A percentile compares a stretch with the other conserved stretches of the same genome.
These are phyloP conservation scores for Patella pellucida DNA, from an alignment of 2,888 invertebrate genomes.

Conservation along the genomic window DNA sequence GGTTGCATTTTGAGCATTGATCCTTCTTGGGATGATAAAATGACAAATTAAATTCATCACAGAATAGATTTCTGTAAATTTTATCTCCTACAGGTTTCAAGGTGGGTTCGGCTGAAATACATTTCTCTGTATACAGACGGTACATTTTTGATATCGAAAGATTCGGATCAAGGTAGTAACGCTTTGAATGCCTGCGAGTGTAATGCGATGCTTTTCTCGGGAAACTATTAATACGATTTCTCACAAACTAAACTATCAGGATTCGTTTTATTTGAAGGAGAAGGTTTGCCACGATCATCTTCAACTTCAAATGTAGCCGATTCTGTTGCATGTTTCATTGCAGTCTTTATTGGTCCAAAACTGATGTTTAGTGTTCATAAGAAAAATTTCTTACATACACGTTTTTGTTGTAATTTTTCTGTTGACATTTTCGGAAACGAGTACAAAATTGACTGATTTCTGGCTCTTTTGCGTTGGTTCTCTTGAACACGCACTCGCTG, in stretches of 20 bases:
- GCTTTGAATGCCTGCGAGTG: constrained; percentile 7
- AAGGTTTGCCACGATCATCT: background rate
- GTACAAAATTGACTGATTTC: background rate
- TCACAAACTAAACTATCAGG: background rate
- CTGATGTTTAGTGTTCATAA: background rate
- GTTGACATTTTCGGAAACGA: background rate
- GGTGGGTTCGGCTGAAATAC: background rate
- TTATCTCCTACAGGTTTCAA: background rate
- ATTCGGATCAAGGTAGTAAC: background rate
- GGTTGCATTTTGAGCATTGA: constrained; percentile 11
- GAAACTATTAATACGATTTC: background rate
- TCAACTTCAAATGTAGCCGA: background rate
- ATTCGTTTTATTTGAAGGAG: background rate
- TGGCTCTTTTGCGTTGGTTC: background rate
- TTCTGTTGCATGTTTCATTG: background rate
- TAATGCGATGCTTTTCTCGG: constrained; percentile 18
- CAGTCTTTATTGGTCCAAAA: background rate
- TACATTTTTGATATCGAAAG: background rate
- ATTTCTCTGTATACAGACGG: background rate
- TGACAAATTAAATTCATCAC: constrained; percentile 13
- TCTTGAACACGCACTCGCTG: background rate
- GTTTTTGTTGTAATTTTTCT: background rate
- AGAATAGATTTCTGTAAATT: background rate
- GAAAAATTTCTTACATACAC: background rate
- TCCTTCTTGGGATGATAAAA: constrained; percentile 17